A percentile compares a stretch with the other conserved stretches of the same genome.
Conservation (phyloP, 2,113 vertebrate species). For the Calidris pygmaea region DNA sequence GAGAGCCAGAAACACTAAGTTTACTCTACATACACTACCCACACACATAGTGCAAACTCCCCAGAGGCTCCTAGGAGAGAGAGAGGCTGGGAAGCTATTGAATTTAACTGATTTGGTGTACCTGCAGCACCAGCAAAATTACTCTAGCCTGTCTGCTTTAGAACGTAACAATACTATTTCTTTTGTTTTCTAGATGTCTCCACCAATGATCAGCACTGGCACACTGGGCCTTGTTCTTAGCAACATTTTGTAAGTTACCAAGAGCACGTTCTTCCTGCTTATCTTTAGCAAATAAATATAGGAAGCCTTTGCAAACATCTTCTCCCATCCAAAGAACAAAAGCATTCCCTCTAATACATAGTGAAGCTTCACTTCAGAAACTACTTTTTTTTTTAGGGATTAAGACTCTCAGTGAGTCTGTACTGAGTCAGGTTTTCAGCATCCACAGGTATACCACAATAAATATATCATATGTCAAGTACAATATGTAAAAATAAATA, state of each 20-base stretch:
- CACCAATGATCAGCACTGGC: neutral
- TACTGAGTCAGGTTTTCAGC: neutral
- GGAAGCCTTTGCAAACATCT: neutral
- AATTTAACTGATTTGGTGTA: neutral
- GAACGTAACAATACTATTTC: neutral
- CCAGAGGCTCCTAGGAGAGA: neutral
- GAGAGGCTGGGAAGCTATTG: neutral
- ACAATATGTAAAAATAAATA: neutral
- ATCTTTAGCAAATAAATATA: neutral
- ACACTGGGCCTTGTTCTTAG: neutral
- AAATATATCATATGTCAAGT: neutral
- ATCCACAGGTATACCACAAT: neutral
- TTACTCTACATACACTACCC: neutral
- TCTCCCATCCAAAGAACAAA: neutral
- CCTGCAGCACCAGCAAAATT: neutral
- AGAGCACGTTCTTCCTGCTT: rapidly evolving
- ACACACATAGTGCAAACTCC: neutral
- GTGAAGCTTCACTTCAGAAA: neutral
- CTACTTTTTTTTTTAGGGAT: neutral
- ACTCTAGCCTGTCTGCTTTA: neutral
- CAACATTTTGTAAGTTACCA: neutral
- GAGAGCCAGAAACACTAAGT: neutral
- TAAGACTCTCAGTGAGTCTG: neutral
- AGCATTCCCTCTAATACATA: neutral
- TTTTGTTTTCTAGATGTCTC: neutral